Evolutionary conservation across 2,888 invertebrate species (phyloP), one percentile per base, ranked within the genome.

Genomic region (Clitarchus hookeri): DNA sequence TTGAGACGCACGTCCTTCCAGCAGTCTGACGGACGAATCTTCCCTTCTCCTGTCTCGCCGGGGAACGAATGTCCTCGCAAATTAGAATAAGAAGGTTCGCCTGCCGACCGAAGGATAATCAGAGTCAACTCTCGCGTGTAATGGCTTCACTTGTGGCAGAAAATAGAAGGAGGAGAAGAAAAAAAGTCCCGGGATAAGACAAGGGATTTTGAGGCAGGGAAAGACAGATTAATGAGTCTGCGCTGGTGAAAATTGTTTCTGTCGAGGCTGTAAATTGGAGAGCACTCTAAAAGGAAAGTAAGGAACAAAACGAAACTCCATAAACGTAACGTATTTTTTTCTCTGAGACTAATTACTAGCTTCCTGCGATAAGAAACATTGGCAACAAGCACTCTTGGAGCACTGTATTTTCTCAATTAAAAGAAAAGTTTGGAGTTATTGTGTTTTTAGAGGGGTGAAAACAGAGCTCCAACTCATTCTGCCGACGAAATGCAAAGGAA

Each of bases 151-250:
- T 65, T n/a, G 65, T 6, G 65, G 19, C 23, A 19, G 65, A 8
- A n/a, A 65, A 9, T 19, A 23, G 23, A n/a, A 23, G 16, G 53
- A 53, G 53, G 19, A 19, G 53, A 53, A 53, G n/a, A 53, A 53
- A 19, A 65, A 65, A n/a, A n/a, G 19, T 65, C 65, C n/a, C 8
- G 23, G 12, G 0, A 11, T 1, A 65, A 19, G n/a, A 16, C 23
- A 19, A 16, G 65, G n/a, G 23, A 9, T 65, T 19, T n/a, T 65
- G 65, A 23, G 65, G 65, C 19, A n/a, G 65, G n/a, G 65, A 65
- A 65, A 65, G 65, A 19, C 65, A n/a, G 65, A 65, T 65, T 65
- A 65, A 65, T 65, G 65, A 65, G 65, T 65, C 65, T 65, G 65
- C 8, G 65, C 23, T 65, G 36, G 8, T 65, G 48, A 8, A 48